Evolutionary conservation across 2,888 invertebrate species (phyloP), one percentile per base, ranked within the genome.

Genomic region (Gortyna flavago): DNA sequence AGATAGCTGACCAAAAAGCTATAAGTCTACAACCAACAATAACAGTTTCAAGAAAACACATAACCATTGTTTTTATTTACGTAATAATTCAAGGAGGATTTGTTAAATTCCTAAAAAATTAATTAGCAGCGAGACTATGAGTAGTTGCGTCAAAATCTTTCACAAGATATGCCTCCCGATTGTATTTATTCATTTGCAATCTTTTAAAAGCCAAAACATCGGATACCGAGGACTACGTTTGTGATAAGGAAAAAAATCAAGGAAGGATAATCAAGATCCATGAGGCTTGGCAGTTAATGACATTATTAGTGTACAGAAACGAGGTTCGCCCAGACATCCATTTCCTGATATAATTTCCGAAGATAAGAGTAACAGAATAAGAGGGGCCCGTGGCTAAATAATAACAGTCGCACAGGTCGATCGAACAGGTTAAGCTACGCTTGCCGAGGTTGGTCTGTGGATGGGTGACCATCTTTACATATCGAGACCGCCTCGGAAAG

Each of bases 31-130:
- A 35, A 65, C 44, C 21, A 29, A 69, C 32, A 75, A 71, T 70
- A 16, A 65, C 18, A 62, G 57, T 75, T 75, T 68, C 38, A 57
- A 69, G 72, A 83, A 16, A 75, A 51, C 29, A 70, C 44, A 64
- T 68, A 67, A 57, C 18, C 35, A 80, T 75, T 72, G 51, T 84
- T 80, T 66, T 32, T 35, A 70, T 86, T 81, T 77, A 73, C 75
- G 75, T 81, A 72, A 88, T 74, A 57, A 79, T 68, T 80, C 80
- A 79, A 83, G 86, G 81, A 76, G 70, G 71, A 81, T 85, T 69
- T 62, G 73, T 74, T 72, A 79, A 79, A 87, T 79, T 80, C 68
- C 69, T 80, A 62, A 82, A 77, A 86, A 88, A 89, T 85, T 77
- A 80, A 86, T 88, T 85, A 81, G 72, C 66, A n/a, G 67, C 54